A percentile compares a stretch with the other conserved stretches of the same genome.
phyloP scores from a whole-genome alignment of 2,888 invertebrate genomes.

The Rhamphomyia laevipes region DNA sequence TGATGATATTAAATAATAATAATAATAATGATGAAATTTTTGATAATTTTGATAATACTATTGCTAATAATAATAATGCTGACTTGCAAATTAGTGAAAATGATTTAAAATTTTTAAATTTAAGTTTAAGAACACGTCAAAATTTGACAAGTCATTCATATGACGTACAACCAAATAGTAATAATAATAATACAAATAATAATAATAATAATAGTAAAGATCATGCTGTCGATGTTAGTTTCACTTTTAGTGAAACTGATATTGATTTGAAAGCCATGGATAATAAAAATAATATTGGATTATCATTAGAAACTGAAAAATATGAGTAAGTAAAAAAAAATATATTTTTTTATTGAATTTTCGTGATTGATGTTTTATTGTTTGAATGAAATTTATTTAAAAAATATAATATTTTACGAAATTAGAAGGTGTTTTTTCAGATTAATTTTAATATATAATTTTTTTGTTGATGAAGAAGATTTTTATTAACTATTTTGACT shows the following conservation, averaged over 20 bases:
- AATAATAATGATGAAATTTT: not conserved
- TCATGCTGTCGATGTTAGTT: slow-evolving; percentile 34
- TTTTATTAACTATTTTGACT: too few relatives aligned
- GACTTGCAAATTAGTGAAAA: slow-evolving; percentile 30
- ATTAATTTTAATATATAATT: too few relatives aligned
- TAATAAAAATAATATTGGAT: slow-evolving; percentile 12
- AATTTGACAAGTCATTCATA: not conserved
- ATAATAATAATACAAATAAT: not conserved
- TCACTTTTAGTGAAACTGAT: slow-evolving; percentile 33
- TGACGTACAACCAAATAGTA: not conserved
- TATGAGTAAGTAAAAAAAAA: slow-evolving; percentile 15
- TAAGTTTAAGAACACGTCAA: slow-evolving; percentile 29
- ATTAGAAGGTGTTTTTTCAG: too few relatives aligned
- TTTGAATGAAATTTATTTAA: too few relatives aligned
- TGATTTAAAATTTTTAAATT: slow-evolving; percentile 34
- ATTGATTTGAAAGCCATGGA: slow-evolving; percentile 9
- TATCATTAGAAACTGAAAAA: slow-evolving; percentile 10
- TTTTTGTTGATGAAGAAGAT: too few relatives aligned
- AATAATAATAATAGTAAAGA: not conserved
- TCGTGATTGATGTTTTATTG: too few relatives aligned
- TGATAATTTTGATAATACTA: not conserved
- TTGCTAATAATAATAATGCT: slow-evolving; percentile 6
- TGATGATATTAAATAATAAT: not conserved
- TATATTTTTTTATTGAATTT: not conserved
- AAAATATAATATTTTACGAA: too few relatives aligned